These are phyloP conservation scores for Austrolebias charrua DNA, from an alignment of 2,797 vertebrate genomes.

Conservation along the genomic window DNA sequence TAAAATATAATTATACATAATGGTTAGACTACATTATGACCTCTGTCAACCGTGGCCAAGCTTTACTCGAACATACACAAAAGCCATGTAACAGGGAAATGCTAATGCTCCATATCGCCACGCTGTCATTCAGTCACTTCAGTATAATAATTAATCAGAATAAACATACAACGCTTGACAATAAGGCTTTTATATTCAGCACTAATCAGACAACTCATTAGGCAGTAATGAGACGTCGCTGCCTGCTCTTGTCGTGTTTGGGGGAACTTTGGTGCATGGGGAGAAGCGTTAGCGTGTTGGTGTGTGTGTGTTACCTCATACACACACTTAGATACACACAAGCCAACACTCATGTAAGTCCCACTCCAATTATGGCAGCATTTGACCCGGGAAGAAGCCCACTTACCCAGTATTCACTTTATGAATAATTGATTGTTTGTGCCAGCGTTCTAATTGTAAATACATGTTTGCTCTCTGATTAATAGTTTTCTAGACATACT, in stretches of 20 bases:
- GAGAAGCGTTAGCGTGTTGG: conserved; percentile 42
- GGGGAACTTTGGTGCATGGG: conserved; percentile 64
- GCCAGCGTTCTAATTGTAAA: conserved; percentile 78
- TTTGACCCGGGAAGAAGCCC: conserved; percentile 79
- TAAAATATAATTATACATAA: conserved; percentile 2
- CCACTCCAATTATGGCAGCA: conserved; percentile 80
- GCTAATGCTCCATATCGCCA: conserved; percentile 63
- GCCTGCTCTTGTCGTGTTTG: conserved; percentile 71
- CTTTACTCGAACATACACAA: conserved; percentile 36
- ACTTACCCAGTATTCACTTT: conserved; percentile 74
- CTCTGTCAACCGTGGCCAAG: conserved; percentile 7
- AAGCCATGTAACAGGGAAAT: conserved; percentile 56
- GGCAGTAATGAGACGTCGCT: conserved; percentile 75
- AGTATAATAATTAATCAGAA: conserved; percentile 81
- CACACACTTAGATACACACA: conserved; percentile 35
- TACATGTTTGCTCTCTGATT: conserved; percentile 74
- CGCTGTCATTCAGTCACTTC: conserved; percentile 71
- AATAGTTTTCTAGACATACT: conserved; percentile 78
- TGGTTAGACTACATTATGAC: conserved; percentile 9
- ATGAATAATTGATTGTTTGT: conserved; percentile 84
- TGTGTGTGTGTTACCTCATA: conserved; percentile 30
- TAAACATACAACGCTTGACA: conserved; percentile 76
- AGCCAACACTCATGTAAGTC: conserved; percentile 63
- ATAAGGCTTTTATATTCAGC: conserved; percentile 76
- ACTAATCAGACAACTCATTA: conserved; percentile 82